These are phyloP conservation scores for Acleris emargana DNA, from an alignment of 2,888 invertebrate genomes.

Conservation along the genomic window DNA sequence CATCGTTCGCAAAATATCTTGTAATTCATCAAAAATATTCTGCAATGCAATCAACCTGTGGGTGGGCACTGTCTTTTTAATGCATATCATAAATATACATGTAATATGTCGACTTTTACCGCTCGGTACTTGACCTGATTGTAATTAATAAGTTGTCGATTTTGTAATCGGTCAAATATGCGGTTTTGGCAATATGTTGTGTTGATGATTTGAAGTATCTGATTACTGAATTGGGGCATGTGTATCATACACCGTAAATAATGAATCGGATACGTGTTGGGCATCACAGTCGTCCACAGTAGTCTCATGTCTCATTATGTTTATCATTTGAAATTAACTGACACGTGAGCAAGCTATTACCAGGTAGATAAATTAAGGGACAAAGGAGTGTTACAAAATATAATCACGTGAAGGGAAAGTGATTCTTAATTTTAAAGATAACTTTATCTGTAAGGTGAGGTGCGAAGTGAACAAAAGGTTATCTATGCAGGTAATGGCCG, in stretches of 20 bases:
- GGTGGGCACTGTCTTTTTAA: constrained; percentile 62
- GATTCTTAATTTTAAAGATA: constrained; percentile 2
- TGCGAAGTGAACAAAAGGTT: constrained; percentile 27
- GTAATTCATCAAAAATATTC: constrained; percentile 66
- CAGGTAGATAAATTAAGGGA: not conserved
- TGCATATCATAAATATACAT: constrained; percentile 49
- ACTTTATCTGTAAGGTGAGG: constrained; percentile 20
- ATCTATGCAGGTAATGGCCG: constrained; percentile 32
- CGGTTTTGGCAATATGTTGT: constrained; percentile 8
- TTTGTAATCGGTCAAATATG: constrained; percentile 27
- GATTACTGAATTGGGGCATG: constrained; percentile 23
- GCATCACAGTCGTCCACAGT: not conserved
- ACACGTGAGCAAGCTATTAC: too few relatives aligned
- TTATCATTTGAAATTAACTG: not conserved
- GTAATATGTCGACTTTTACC: constrained; percentile 17
- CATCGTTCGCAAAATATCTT: constrained; percentile 70
- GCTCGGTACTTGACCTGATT: constrained; percentile 18
- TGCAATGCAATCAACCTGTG: constrained; percentile 61
- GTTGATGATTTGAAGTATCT: constrained; percentile 14
- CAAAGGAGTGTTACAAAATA: not conserved
- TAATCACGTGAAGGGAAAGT: constrained; percentile 5
- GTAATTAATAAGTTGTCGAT: constrained; percentile 10
- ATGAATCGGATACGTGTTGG: constrained; percentile 3
- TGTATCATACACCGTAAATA: not conserved
- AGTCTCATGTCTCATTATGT: not conserved